These are phyloP conservation scores for Apogon talboti DNA, from an alignment of 2,797 vertebrate genomes.

Conservation along the genomic window DNA sequence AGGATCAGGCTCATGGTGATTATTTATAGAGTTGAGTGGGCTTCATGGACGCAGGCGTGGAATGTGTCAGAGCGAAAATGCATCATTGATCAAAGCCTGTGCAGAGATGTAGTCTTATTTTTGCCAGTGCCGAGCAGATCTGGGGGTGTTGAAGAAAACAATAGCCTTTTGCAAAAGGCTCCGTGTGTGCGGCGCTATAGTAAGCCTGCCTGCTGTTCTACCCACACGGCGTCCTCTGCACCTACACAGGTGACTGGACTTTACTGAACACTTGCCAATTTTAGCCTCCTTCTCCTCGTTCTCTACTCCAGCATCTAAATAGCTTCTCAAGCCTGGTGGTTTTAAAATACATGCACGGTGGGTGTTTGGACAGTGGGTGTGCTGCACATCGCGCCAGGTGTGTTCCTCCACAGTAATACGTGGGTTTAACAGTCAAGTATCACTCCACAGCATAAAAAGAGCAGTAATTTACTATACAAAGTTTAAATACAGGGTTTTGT, in stretches of 20 bases:
- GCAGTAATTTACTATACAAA: too few relatives aligned
- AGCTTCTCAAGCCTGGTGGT: conserved; percentile 45
- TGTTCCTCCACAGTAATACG: conserved; percentile 25
- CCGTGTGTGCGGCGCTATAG: conserved; percentile 51
- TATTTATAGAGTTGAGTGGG: conserved; percentile 86
- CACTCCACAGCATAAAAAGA: too few relatives aligned
- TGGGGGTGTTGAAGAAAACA: conserved; percentile 47
- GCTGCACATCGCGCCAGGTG: conserved; percentile 49
- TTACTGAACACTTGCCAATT: conserved; percentile 64
- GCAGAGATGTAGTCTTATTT: conserved; percentile 58
- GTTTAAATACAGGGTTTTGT: too few relatives aligned
- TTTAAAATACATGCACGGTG: conserved; percentile 67
- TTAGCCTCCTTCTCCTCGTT: conserved; percentile 59
- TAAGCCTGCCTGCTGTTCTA: conserved; percentile 56
- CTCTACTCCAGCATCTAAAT: conserved; percentile 56
- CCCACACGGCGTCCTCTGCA: conserved; percentile 67
- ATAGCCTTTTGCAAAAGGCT: conserved; percentile 44
- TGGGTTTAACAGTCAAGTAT: conserved; percentile 26
- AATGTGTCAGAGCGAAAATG: conserved; percentile 79
- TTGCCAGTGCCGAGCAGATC: conserved; percentile 48
- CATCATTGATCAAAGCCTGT: conserved; percentile 78
- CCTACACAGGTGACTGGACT: conserved; percentile 72
- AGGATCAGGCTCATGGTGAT: conserved; percentile 73
- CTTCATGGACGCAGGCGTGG: conserved; percentile 73
- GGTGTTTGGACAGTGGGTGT: conserved; percentile 55